Percentiles rank a stretch among this genome's conserved stretches.
These are phyloP conservation scores for Drosophila anomalata DNA, from an alignment of 2,888 invertebrate species.

Conservation along the genomic window DNA sequence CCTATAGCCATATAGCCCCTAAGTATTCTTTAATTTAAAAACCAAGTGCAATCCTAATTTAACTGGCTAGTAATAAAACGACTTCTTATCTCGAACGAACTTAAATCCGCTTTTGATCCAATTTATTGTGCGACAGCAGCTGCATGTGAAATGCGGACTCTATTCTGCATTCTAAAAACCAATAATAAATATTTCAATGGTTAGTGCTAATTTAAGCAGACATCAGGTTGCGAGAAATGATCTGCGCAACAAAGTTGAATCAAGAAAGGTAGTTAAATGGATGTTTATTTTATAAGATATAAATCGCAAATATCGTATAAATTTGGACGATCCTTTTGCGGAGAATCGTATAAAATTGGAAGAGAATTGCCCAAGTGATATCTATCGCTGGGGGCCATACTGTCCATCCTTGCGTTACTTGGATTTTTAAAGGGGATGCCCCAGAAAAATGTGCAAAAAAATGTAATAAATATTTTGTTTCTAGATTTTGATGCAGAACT, in stretches of 20 bases:
- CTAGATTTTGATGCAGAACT: too few species aligned
- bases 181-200: slow-evolving; percentile 17
- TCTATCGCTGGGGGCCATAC: too few species aligned
- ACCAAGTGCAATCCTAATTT: slow-evolving; percentile 37
- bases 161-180: slow-evolving; percentile 20
- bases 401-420: too few species aligned
- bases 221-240: slow-evolving; percentile 2
- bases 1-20: slow-evolving; percentile 18
- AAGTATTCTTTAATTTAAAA: slow-evolving; percentile 48
- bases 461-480: too few species aligned
- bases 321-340: too few species aligned
- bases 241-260: neutral
- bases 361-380: too few species aligned
- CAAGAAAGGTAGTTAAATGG: neutral
- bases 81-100: slow-evolving; percentile 12
- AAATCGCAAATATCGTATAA: too few species aligned
- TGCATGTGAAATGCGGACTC: slow-evolving; percentile 29
- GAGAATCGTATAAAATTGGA: too few species aligned
- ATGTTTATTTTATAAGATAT: too few species aligned
- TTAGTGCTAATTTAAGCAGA: slow-evolving; percentile 37
- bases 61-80: slow-evolving; percentile 48
- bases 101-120: slow-evolving; percentile 2
- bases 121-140: slow-evolving; percentile 17
- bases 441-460: too few species aligned
- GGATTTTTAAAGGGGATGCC: too few species aligned